phyloP scores from a whole-genome alignment of 2,888 invertebrate species.

The Xiphydria camelus region DNA sequence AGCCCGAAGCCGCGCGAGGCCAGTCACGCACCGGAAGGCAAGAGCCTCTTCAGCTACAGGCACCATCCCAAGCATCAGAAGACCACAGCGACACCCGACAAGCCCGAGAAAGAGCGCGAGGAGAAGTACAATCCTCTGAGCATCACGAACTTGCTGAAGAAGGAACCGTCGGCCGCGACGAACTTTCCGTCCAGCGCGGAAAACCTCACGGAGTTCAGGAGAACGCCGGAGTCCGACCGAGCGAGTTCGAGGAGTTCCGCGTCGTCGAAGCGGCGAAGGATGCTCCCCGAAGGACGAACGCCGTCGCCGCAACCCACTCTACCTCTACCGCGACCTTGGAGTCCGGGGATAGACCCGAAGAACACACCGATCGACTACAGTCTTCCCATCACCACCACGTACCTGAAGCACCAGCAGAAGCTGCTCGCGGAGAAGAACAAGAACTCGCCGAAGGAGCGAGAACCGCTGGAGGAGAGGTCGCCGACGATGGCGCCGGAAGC shows the following conservation, averaged over 20 bases:
- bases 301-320: conserved; percentile 47
- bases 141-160: conserved; percentile 52
- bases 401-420: conserved; percentile 81
- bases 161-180: conserved; percentile 40
- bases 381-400: conserved; percentile 87
- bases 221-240: conserved; percentile 61
- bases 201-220: conserved; percentile 53
- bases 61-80: conserved; percentile 36
- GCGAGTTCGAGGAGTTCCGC: conserved; percentile 50
- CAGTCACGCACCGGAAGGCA: conserved; percentile 43
- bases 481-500: conserved; percentile 18
- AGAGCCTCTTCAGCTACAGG: conserved; percentile 48
- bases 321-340: conserved; percentile 50
- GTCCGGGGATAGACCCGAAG: conserved; percentile 49
- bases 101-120: conserved; percentile 36
- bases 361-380: conserved; percentile 71
- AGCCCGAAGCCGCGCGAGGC: conserved; percentile 45
- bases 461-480: conserved; percentile 25
- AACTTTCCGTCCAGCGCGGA: conserved; percentile 49
- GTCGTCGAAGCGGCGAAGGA: conserved; percentile 48
- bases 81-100: conserved; percentile 22
- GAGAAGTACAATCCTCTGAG: conserved; percentile 55
- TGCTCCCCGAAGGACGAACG: conserved; percentile 52
- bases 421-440: conserved; percentile 67
- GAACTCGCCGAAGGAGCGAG: conserved; percentile 21